Evolutionary conservation across 2,888 invertebrate genomes (phyloP), one percentile per base, ranked within the genome.

Genomic region (Salticus scenicus): DNA sequence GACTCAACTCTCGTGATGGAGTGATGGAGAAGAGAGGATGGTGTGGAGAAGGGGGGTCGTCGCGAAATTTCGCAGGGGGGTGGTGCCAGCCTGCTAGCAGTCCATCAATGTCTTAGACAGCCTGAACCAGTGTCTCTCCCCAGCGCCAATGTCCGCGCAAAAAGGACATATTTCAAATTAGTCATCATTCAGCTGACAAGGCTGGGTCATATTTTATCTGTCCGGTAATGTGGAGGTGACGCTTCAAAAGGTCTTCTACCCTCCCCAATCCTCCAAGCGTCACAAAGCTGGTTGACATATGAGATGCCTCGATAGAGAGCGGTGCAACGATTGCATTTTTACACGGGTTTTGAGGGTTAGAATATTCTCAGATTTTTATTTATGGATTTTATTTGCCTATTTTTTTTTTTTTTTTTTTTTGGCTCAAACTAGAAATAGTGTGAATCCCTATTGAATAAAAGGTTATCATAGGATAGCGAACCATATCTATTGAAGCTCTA

Each of bases 101-200:
- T 85, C 84, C 84, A 85, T 85, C 84, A 85, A 78, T 79, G 84
- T 79, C 84, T 37, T 28, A 63, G 84, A 85, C 84, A 85, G 84
- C 78, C 73, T 63, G 77, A 70, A 79, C 84, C 69, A 79, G 84
- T 79, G 78, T 79, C 78, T 79, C 78, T 78, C 84, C 42, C 30
- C 33, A 66, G 76, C 86, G 72, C 70, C 76, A 78, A 77, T 70
- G 79, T 76, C 76, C 82, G 74, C 82, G 80, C 66, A 79, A 76
- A 87, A 81, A 84, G 87, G 87, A 85, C 88, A 88, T 88, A 88
- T 88, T 88, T 88, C 88, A 88, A 88, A 88, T 88, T 88, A 88
- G 88, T 88, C 88, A 88, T 88, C 88, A 88, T 76, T 76, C 77
- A 73, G 72, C 72, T 88, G 88, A 88, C 88, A 88, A 87, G 84